Evolutionary conservation across 2,888 invertebrate species (phyloP).

Genomic region (Prenolepis imparis): DNA sequence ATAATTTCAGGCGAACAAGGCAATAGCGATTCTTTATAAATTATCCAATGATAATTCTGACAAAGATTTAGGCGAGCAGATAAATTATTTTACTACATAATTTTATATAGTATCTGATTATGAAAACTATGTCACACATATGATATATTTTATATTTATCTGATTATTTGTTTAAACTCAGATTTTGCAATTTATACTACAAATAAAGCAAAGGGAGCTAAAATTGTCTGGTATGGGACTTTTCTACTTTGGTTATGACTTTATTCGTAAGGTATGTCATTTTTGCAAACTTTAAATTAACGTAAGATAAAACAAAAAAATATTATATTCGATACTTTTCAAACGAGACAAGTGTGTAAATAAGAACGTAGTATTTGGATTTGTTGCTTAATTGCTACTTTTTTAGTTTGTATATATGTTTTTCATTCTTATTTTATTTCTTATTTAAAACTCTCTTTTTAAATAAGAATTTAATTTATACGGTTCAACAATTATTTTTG

Average conservation of each 20-base stretch:
- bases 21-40: slow-evolving; percentile 14
- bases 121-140: neutral
- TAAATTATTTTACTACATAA: slow-evolving; percentile 10
- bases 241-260: slow-evolving; percentile 12
- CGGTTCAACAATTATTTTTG: neutral
- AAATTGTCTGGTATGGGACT: slow-evolving; percentile 13
- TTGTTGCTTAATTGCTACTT: too few species aligned
- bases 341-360: too few species aligned
- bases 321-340: neutral
- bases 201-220: slow-evolving; percentile 17
- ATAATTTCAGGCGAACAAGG: slow-evolving; percentile 7
- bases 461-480: neutral
- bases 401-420: too few species aligned
- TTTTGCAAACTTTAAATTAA: neutral
- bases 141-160: neutral
- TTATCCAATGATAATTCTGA: neutral
- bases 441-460: neutral
- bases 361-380: too few species aligned
- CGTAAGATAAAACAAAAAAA: neutral
- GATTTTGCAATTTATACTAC: slow-evolving; percentile 16
- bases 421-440: too few species aligned
- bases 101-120: neutral
- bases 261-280: slow-evolving; percentile 3
- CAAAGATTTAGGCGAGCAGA: neutral
- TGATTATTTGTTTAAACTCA: neutral